These are phyloP conservation scores for Haliclona indistincta DNA, from an alignment of 37 sponge, comb jelly and placozoan genomes.

Conservation along the genomic window DNA sequence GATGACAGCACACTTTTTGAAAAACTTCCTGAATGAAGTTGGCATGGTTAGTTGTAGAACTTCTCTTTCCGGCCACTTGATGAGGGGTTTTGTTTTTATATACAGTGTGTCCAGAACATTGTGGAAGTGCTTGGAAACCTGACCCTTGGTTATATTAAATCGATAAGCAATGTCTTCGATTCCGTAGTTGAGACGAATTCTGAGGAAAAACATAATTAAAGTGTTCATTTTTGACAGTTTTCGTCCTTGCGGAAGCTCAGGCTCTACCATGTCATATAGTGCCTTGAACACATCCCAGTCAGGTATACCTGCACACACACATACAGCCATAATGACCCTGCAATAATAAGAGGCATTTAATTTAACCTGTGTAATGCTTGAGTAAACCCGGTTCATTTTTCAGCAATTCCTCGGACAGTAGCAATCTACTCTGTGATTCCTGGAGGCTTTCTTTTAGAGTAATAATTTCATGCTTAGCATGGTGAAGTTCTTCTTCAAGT, in stretches of 20 bases:
- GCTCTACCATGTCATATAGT: background rate
- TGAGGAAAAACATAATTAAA: conserved; percentile 2
- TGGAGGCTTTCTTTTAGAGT: background rate
- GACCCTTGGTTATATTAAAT: background rate
- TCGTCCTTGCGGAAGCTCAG: conserved; percentile 1
- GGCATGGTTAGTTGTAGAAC: background rate
- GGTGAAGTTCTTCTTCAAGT: background rate
- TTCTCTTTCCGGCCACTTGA: conserved; percentile 13
- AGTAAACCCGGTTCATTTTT: background rate
- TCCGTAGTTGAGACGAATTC: background rate
- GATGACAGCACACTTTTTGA: conserved; percentile 22
- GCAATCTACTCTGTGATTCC: background rate
- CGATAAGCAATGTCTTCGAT: conserved; percentile 3
- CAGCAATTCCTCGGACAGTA: background rate
- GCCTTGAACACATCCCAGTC: conserved; percentile 5
- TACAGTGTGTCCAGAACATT: background rate
- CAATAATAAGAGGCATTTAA: background rate
- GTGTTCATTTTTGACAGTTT: conserved; percentile 1
- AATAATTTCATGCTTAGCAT: background rate
- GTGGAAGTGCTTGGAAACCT: background rate
- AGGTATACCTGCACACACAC: conserved; percentile 5
- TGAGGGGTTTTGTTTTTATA: background rate
- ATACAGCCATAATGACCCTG: background rate
- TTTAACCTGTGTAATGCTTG: background rate
- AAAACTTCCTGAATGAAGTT: conserved; percentile 8